A percentile compares a stretch with the other conserved stretches of the same genome.
Conservation (phyloP, 1,140 invertebrate genomes). For the Archivesica marissinica region DNA sequence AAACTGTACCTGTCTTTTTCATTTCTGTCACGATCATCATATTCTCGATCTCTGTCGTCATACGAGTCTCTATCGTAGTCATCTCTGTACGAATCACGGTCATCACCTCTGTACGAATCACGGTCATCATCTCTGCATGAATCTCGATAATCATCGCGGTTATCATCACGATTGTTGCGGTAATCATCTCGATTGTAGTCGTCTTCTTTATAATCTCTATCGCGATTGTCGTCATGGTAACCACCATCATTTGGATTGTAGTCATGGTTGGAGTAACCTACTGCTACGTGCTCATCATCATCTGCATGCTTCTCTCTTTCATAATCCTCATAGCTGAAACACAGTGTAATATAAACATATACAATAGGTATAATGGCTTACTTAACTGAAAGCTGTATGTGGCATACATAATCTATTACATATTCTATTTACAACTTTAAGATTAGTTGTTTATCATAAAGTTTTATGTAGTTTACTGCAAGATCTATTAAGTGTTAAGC, state of each 20-base stretch:
- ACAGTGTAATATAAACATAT: no score
- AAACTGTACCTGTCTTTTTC: neutral
- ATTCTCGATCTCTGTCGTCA: constrained; percentile 34
- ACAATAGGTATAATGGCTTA: no score
- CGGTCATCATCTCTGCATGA: neutral
- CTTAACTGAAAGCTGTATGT: no score
- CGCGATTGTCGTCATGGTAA: constrained; percentile 5
- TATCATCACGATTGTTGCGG: neutral
- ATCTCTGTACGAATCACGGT: neutral
- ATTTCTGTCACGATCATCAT: constrained; percentile 34
- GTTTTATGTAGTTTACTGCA: no score
- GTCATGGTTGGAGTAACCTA: neutral
- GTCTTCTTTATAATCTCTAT: neutral
- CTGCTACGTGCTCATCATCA: neutral
- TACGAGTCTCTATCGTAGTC: constrained; percentile 9
- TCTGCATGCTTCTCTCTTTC: neutral
- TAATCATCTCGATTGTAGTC: neutral
- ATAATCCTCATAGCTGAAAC: constrained; percentile 22
- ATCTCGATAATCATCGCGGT: neutral
- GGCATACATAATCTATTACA: no score
- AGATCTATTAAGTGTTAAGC: no score
- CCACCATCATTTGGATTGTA: constrained; percentile 2
- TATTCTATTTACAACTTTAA: no score
- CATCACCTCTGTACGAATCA: neutral
- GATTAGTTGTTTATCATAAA: no score